Evolutionary conservation across 2,797 vertebrate genomes (phyloP).

Genomic region (Phoeniculus purpureus): DNA sequence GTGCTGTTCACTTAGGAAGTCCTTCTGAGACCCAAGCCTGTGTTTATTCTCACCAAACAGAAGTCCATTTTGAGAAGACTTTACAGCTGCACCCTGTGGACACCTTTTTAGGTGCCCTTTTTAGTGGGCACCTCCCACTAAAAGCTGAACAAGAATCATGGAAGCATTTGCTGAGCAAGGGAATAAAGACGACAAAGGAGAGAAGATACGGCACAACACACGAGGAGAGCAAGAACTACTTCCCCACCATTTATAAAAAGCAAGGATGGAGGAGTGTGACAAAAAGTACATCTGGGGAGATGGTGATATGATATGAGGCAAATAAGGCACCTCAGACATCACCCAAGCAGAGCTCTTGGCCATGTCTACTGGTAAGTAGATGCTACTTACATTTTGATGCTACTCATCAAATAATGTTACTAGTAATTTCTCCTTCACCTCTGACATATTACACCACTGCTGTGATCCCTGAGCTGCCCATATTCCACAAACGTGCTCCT

Average conservation of each 20-base stretch:
- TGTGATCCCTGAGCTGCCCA: not conserved
- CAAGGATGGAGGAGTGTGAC: not conserved
- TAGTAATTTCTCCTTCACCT: not conserved
- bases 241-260: not conserved
- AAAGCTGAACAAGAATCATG: not conserved
- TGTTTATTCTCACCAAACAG: not conserved
- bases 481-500: not conserved
- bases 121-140: not conserved
- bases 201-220: not conserved
- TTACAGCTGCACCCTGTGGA: not conserved
- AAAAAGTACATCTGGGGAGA: not conserved
- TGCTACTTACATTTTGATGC: not conserved
- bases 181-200: not conserved
- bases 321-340: not conserved
- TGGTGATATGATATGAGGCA: not conserved
- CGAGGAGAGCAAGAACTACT: not conserved
- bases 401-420: not conserved
- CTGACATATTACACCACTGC: not conserved
- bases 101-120: too few relatives aligned
- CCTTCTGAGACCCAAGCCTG: not conserved
- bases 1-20: not conserved
- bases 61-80: not conserved
- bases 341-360: not conserved
- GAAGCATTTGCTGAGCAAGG: not conserved
- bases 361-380: not conserved